phyloP scores from a whole-genome alignment of 2,113 vertebrate species.

The Larimichthys crocea region DNA sequence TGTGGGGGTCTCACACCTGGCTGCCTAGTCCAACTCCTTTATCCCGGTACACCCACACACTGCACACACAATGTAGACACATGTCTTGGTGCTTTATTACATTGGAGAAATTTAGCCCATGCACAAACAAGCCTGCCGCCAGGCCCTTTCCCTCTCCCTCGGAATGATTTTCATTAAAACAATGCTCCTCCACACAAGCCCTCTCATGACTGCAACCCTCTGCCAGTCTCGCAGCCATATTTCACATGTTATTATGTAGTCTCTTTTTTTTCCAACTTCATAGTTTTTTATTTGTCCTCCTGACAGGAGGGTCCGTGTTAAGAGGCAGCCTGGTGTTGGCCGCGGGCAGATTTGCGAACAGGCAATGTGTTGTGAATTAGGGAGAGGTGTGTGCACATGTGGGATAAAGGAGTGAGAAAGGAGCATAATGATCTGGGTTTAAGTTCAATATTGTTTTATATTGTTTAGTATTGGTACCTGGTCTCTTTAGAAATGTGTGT shows the following conservation, averaged over 20 bases:
- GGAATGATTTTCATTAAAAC: slow-evolving; percentile 80
- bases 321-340: slow-evolving; percentile 29
- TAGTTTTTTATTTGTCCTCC: slow-evolving; percentile 72
- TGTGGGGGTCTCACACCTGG: slow-evolving; percentile 17
- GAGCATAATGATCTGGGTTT: slow-evolving; percentile 20
- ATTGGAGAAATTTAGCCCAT: slow-evolving; percentile 77
- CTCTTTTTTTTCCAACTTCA: slow-evolving; percentile 24
- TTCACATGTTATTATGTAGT: slow-evolving; percentile 58
- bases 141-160: slow-evolving; percentile 56
- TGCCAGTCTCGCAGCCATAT: slow-evolving; percentile 58
- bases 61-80: slow-evolving; percentile 56
- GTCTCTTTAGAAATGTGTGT: background rate
- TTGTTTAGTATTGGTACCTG: background rate
- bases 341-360: slow-evolving; percentile 53
- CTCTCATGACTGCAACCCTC: slow-evolving; percentile 61
- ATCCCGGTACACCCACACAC: slow-evolving; percentile 54
- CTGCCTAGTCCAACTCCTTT: slow-evolving; percentile 51
- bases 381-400: slow-evolving; percentile 10
- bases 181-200: slow-evolving; percentile 67
- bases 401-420: slow-evolving; percentile 1
- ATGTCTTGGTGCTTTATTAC: slow-evolving; percentile 75
- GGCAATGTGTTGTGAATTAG: slow-evolving; percentile 65
- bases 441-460: background rate
- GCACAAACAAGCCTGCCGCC: slow-evolving; percentile 78
- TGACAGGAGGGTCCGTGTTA: slow-evolving; percentile 60